Base-by-base conservation (phyloP, 2,797 vertebrate genomes). In the Sciurus carolinensis region DNA sequence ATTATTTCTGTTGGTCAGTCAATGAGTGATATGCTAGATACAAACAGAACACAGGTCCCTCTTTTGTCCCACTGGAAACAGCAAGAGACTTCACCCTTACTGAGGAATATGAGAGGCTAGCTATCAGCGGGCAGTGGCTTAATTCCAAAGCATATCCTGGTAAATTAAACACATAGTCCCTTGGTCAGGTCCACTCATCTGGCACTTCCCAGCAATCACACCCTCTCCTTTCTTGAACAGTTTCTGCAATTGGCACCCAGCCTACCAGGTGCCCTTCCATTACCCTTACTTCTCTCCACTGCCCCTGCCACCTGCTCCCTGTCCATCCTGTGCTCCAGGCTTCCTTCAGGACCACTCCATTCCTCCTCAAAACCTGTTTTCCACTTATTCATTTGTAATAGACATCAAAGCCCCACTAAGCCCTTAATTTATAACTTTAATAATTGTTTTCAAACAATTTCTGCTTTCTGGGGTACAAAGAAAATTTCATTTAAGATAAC, bases 401-500 rank as follows among this genome's bases (percentile, higher is more conserved):
- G 47, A 88, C 13, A 0, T 10, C 62, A n/a, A 71, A 67, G 14
- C 18, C 36, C 33, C 59, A n/a, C 20, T 62, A 82, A 79, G 62
- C 28, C 7, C 33, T 22, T 26, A 73, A n/a, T n/a, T 13, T 39
- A 57, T 20, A 79, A 5, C 36, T 69, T 59, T 33, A 79, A 79
- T 26, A 47, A 87, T 79, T 15, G n/a, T 57, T 76, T 64, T 15
- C 5, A 3, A 69, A 90, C 8, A 47, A 12, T 3, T 90, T 79
- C 42, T 24, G 20, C 88, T 67, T 91, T 44, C 66, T 90, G 52
- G 26, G 81, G 22, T 50, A 1, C 26, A 92, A 14, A 64, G 47
- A 59, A 83, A 79, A n/a, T 66, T 94, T 66, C 69, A 42, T 80
- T 50, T 82, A 92, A 39, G 39, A 79, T 54, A 92, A 80, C 57